phyloP scores from a whole-genome alignment of 1,140 invertebrate species.

The Thaumetopoea pityocampa region DNA sequence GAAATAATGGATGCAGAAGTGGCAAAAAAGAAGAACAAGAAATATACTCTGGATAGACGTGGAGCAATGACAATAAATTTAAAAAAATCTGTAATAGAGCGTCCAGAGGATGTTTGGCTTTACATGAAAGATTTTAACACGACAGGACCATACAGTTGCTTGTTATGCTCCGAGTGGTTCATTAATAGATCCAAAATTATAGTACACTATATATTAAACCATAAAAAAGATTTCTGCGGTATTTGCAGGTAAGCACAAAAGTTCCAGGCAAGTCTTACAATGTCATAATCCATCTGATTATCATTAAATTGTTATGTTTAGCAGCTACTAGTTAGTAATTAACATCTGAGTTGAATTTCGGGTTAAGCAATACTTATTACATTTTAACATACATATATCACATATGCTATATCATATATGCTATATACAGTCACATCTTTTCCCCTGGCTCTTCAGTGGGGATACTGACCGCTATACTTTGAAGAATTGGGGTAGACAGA shows the following conservation, averaged over 20 bases:
- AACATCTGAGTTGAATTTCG: no score
- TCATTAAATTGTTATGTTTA: no score
- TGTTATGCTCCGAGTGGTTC: slow-evolving; percentile 68
- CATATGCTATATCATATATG: no score
- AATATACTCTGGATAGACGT: slow-evolving; percentile 28
- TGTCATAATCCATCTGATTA: no score
- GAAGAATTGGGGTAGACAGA: no score
- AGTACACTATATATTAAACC: slow-evolving; percentile 65
- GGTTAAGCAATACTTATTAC: no score
- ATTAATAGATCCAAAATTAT: slow-evolving; percentile 66
- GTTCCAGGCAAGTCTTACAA: no score
- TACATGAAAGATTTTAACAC: slow-evolving; percentile 67
- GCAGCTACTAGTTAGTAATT: no score
- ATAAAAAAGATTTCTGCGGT: slow-evolving; percentile 70
- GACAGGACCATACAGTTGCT: slow-evolving; percentile 63
- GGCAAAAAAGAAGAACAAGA: slow-evolving; percentile 36
- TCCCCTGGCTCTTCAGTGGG: no score
- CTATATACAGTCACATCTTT: no score
- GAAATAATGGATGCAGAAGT: neutral
- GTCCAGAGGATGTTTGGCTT: slow-evolving; percentile 66
- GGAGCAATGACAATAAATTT: slow-evolving; percentile 43
- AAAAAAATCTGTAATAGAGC: slow-evolving; percentile 40
- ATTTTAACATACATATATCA: no score
- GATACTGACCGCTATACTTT: no score
- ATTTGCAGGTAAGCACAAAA: slow-evolving; percentile 61